Evolutionary conservation across 2,797 vertebrate genomes (phyloP).

Genomic region (Myripristis jacobus): DNA sequence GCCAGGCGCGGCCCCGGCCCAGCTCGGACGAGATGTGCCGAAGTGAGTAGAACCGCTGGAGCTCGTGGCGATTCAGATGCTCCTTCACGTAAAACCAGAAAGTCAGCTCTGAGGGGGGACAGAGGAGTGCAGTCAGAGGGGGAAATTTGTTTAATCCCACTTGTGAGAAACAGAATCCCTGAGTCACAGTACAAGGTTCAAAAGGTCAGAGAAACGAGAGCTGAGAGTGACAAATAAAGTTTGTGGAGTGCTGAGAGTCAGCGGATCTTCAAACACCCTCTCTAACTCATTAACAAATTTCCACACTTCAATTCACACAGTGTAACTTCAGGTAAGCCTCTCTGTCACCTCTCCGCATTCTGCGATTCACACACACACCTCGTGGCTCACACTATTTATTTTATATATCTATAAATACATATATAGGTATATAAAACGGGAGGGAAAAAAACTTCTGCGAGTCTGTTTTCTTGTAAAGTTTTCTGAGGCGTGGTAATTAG

Average conservation of each 20-base stretch:
- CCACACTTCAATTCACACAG: constrained; percentile 2
- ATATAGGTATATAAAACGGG: too few species aligned
- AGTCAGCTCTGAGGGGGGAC: constrained; percentile 75
- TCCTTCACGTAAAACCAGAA: constrained; percentile 98
- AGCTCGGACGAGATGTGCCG: constrained; percentile 89
- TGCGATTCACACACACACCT: neutral
- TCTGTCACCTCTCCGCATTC: neutral
- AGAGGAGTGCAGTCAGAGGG: neutral
- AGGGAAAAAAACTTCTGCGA: neutral
- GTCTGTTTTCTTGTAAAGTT: constrained; percentile 30
- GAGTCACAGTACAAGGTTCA: neutral
- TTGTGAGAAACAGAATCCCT: constrained; percentile 11
- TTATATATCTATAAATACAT: too few species aligned
- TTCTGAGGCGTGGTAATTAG: constrained; percentile 49
- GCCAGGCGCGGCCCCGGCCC: constrained; percentile 94
- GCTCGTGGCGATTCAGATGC: constrained; percentile 93
- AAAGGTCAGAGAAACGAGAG: constrained; percentile 2
- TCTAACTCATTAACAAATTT: constrained; percentile 35
- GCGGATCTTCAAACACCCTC: constrained; percentile 19
- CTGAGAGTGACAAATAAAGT: neutral
- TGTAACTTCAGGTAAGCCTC: too few species aligned
- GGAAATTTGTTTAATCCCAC: constrained; percentile 1
- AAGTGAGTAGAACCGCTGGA: constrained; percentile 94
- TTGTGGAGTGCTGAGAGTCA: neutral
- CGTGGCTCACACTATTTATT: constrained; percentile 1